Conservation (phyloP, 2,113 vertebrate genomes). For the Myanophis thanlyinensis region DNA sequence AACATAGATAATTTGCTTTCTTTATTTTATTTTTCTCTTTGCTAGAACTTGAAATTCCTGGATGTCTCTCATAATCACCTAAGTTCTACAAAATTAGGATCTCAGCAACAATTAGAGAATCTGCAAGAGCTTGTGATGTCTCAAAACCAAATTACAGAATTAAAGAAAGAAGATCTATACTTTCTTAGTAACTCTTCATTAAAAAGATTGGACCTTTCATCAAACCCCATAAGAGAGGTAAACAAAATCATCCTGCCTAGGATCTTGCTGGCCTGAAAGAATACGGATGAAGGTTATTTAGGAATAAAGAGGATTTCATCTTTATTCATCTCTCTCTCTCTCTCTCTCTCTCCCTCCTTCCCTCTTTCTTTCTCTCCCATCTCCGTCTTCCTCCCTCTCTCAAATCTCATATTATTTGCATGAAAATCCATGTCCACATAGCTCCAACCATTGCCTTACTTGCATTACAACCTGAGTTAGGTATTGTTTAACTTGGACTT, state of each 20-base stretch:
- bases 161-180: slow-evolving; percentile 78
- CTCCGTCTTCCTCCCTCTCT: background rate
- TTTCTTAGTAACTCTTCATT: slow-evolving; percentile 80
- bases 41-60: slow-evolving; percentile 80
- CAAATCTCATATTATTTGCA: background rate
- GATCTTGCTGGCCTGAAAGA: background rate
- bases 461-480: background rate
- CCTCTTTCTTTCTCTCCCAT: too few species aligned
- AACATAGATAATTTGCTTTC: background rate
- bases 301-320: background rate
- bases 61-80: slow-evolving; percentile 86
- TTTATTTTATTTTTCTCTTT: background rate
- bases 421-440: background rate
- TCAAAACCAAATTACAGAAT: slow-evolving; percentile 72
- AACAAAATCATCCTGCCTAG: slow-evolving; percentile 35
- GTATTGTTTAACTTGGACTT: background rate
- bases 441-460: background rate
- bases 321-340: accelerated
- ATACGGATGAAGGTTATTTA: background rate
- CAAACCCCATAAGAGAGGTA: slow-evolving; percentile 81
- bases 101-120: slow-evolving; percentile 74
- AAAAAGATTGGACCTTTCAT: slow-evolving; percentile 80
- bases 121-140: slow-evolving; percentile 76
- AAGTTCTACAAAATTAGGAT: slow-evolving; percentile 77
- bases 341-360: too few species aligned